Base-by-base conservation (phyloP, 2,113 vertebrate genomes). In the Mus pahari region DNA sequence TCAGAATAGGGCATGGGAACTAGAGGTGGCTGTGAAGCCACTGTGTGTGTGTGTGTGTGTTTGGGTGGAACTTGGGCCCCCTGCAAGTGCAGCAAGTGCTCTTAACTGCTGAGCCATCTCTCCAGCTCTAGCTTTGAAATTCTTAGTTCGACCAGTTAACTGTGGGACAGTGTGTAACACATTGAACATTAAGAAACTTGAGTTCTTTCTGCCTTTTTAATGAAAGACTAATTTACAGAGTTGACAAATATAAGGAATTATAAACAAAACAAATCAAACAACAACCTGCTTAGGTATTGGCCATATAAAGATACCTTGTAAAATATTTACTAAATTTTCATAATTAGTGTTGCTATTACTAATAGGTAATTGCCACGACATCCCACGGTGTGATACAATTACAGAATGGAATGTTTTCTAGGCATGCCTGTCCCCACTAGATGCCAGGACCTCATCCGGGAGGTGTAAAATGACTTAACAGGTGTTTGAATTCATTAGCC, bases 401-500 rank as follows among this genome's bases (percentile, higher is more conserved):
- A 82, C 17, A 90, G 45, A 92, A 73, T 33, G 71, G 20, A 90
- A 78, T 62, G 20, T 86, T 97, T 89, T 55, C n/a, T 94, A 83
- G 53, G 28, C 50, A 50, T 26, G 75, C 28, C 17, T 89, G 1
- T 95, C 74, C 71, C 33, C 10, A 5, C 36, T 86, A 16, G 84
- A 79, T 94, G 60, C 79, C 75, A 68, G 79, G 79, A 36, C 53
- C 71, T 96, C 68, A 86, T 90, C 71, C 89, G 88, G 53, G 75
- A 96, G 71, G 45, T 39, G 68, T 83, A 82, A 96, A 89, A 77
- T 94, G 36, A 95, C 74, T 88, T 95, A 74, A 91, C 88, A 96
- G 94, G 93, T 97, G 78, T 95, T 96, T 78, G 60, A 93, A 92
- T 97, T 96, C 77, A 94, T 92, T 97, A 96, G 95, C 19, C 42